These are phyloP conservation scores for Coptotermes formosanus DNA, from an alignment of 1,140 invertebrate species.

Conservation along the genomic window DNA sequence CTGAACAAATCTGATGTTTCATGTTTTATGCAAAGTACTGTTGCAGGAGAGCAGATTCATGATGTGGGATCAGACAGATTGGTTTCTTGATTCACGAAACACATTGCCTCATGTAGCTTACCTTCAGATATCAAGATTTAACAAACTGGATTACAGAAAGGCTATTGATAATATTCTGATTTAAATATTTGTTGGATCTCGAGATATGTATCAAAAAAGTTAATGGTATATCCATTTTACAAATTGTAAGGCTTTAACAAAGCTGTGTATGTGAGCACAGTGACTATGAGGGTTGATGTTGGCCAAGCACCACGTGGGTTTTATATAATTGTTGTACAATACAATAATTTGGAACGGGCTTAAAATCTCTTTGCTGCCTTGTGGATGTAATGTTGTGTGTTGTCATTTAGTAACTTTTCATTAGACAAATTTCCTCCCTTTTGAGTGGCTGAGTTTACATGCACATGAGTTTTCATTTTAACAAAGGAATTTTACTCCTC, in stretches of 20 bases:
- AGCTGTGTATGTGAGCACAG: background rate
- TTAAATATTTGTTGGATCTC: slow-evolving; percentile 14
- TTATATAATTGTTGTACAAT: background rate
- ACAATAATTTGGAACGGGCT: slow-evolving; percentile 3
- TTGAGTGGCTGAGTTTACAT: background rate
- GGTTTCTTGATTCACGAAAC: background rate
- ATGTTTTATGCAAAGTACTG: no score
- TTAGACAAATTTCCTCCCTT: background rate
- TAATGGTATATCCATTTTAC: slow-evolving; percentile 7
- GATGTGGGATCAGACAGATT: no score
- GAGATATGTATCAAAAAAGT: background rate
- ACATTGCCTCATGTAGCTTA: slow-evolving; percentile 4
- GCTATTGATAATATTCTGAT: background rate
- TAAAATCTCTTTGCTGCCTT: slow-evolving; percentile 13
- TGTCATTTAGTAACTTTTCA: background rate
- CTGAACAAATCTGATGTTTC: no score
- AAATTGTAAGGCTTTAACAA: slow-evolving; percentile 3
- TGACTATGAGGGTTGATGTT: background rate
- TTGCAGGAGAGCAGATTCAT: no score
- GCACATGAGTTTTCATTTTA: background rate
- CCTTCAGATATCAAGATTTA: background rate
- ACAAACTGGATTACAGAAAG: background rate
- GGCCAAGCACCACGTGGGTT: background rate
- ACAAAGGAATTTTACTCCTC: background rate
- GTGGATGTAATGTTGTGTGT: background rate